phyloP scores from a whole-genome alignment of 2,113 vertebrate species.

The Paramormyrops kingsleyae region DNA sequence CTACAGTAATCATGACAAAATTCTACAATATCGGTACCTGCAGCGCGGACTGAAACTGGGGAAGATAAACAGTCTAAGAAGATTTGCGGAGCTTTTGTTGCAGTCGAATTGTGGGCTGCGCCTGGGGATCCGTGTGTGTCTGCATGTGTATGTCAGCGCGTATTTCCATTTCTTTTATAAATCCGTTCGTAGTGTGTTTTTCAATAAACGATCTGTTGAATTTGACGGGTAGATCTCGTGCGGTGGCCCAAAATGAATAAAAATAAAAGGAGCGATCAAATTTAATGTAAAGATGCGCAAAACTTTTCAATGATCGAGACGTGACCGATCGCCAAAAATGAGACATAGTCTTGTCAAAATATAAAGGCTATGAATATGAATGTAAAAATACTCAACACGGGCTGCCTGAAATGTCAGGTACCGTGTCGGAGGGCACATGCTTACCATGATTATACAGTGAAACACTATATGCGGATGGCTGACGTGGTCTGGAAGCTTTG shows the following conservation, averaged over 20 bases:
- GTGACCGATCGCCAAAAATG: background rate
- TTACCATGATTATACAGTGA: background rate
- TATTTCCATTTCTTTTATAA: background rate
- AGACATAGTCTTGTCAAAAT: background rate
- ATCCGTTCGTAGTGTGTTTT: background rate
- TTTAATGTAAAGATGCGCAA: background rate
- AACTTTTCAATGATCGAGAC: background rate
- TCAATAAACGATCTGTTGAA: background rate
- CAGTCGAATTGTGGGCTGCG: conserved; percentile 48
- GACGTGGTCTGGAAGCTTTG: background rate
- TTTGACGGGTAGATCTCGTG: background rate
- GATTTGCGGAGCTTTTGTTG: conserved; percentile 68
- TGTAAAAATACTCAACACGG: background rate
- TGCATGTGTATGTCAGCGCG: conserved; percentile 26
- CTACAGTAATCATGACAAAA: conserved; percentile 63
- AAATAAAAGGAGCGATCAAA: background rate
- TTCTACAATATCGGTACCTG: conserved; percentile 62
- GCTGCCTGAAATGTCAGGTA: background rate
- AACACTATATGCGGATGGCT: background rate
- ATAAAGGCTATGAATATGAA: background rate
- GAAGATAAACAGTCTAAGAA: conserved; percentile 60
- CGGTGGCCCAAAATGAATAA: background rate
- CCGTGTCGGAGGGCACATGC: background rate
- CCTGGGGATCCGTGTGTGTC: conserved; percentile 60
- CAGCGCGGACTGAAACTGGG: conserved; percentile 58